These are phyloP conservation scores for Microplitis deprimator DNA, from an alignment of 2,888 invertebrate species.

Conservation along the genomic window DNA sequence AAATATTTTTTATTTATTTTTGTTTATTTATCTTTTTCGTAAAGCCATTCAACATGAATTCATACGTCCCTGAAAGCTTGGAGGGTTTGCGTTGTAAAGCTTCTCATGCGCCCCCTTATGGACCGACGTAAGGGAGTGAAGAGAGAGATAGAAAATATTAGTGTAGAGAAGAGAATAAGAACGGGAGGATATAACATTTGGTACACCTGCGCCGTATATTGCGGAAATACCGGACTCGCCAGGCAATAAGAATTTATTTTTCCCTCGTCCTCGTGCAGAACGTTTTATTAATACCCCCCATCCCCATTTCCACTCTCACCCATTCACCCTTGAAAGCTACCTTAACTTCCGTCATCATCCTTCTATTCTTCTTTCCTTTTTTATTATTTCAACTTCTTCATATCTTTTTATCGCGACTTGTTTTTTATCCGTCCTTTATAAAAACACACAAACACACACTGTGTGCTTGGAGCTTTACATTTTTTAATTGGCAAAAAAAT, in stretches of 20 bases:
- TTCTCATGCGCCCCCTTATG: conserved; percentile 36
- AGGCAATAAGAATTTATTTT: conserved; percentile 63
- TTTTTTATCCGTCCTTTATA: conserved; percentile 2
- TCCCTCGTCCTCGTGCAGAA: conserved; percentile 53
- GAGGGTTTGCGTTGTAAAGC: conserved; percentile 15
- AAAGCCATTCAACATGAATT: not conserved
- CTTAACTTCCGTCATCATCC: conserved; percentile 40
- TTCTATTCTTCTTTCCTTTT: conserved; percentile 17
- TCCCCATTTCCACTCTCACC: not conserved
- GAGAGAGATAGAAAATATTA: conserved; percentile 12
- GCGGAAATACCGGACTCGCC: conserved; percentile 69
- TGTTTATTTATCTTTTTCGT: conserved; percentile 9
- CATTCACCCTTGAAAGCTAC: conserved; percentile 31
- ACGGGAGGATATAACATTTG: conserved; percentile 62
- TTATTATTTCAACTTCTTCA: not conserved
- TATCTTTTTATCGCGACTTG: conserved; percentile 8
- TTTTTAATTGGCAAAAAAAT: conserved; percentile 11
- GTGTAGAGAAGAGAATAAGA: conserved; percentile 44
- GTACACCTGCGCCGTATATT: conserved; percentile 71
- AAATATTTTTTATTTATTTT: not conserved
- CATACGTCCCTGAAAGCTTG: conserved; percentile 36
- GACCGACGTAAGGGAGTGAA: conserved; percentile 34
- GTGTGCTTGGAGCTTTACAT: conserved; percentile 4
- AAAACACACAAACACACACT: not conserved
- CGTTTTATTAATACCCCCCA: conserved; percentile 63